Base-by-base conservation (phyloP, 2,888 invertebrate species). In the Diadegma fenestrale region DNA sequence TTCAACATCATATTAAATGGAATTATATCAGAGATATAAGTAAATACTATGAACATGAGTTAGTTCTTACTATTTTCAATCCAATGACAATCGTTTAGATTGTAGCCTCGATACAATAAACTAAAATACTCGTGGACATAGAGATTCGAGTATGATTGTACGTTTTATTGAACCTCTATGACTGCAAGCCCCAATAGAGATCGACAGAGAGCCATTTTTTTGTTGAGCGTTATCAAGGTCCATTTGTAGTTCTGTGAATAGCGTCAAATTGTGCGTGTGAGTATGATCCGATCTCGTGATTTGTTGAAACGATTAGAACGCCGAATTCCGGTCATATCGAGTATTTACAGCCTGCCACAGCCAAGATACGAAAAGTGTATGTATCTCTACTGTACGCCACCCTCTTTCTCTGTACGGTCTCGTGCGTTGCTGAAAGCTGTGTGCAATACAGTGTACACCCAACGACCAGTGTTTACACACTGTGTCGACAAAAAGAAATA, bases 401-500 rank as follows among this genome's bases (percentile, higher is more conserved):
- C 58, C 58, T 26, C 26, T 26, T 58, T 58, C 26, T 26, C 43
- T 58, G 72, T 37, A 69, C 51, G 37, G 81, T 63, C 58, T 68
- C 45, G 51, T 63, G 75, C 19, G 71, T 71, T 51, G 76, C 17
- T 22, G 66, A 75, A 58, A 72, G 19, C 66, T n/a, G 86, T 86
- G 88, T 88, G 54, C 63, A 71, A 73, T 73, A 79, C 43, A 71
- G 66, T 71, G 54, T 72, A 73, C 43, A 75, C 66, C 58, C 64
- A 64, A 43, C 73, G 75, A 76, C 66, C 64, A 77, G 82, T 84
- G 86, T 86, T 87, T 86, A 82, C 86, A 86, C 79, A 83, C 75
- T 81, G 81, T 82, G 80, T 83, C 83, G 79, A 85, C 81, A 75
- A 88, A 90, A 91, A 91, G 91, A 92, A 92, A 92, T 92, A 91